These are phyloP conservation scores for Eupristina koningsbergeri DNA, from an alignment of 1,140 invertebrate genomes.

Conservation along the genomic window DNA sequence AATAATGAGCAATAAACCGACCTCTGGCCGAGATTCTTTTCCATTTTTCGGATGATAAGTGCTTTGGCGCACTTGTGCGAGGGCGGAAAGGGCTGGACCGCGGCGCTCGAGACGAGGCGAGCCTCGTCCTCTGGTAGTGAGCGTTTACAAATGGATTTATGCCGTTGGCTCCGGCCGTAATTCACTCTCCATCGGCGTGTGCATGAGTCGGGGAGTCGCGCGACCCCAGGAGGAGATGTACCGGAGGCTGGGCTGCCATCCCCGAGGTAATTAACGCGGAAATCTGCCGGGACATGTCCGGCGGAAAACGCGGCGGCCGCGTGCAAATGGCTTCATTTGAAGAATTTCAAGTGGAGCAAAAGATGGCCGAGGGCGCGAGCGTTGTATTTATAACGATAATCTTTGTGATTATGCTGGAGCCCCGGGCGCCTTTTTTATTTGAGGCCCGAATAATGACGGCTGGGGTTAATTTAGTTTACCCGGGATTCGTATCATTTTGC, in stretches of 20 bases:
- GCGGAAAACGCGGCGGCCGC: conserved; percentile 47
- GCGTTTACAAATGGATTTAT: conserved; percentile 59
- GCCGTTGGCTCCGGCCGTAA: conserved; percentile 51
- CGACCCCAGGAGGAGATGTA: conserved; percentile 18
- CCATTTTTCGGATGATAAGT: background rate
- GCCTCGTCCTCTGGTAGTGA: conserved; percentile 37
- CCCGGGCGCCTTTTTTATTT: no score
- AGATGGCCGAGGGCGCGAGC: background rate
- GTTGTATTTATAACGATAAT: background rate
- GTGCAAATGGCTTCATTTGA: conserved; percentile 39
- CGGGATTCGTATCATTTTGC: conserved; percentile 4
- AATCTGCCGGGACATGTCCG: conserved; percentile 54
- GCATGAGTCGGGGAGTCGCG: conserved; percentile 49
- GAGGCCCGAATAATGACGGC: background rate
- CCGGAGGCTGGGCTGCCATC: background rate
- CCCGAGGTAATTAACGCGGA: conserved; percentile 59
- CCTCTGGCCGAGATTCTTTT: no score
- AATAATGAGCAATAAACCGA: background rate
- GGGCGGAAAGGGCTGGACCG: no score
- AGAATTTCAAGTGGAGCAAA: conserved; percentile 26
- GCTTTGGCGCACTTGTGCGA: background rate
- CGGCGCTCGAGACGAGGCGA: background rate
- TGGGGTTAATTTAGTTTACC: conserved; percentile 24
- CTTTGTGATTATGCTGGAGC: background rate
- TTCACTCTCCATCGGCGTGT: conserved; percentile 55